Conservation (phyloP, 2,888 invertebrate genomes). For the Alviniconcha strummeri region DNA sequence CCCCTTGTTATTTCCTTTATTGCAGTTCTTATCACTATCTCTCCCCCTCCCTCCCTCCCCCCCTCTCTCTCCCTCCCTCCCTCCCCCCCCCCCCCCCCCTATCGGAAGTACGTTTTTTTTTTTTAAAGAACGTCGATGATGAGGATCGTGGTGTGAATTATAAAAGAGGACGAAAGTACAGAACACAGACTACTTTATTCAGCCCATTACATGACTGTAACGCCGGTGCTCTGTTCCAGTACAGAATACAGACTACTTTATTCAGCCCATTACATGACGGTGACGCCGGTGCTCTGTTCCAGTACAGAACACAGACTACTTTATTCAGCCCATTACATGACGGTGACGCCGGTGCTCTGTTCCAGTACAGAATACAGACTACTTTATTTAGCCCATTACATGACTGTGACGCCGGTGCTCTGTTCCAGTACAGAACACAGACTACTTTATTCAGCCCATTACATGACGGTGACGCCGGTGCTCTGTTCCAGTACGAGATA, state of each 20-base stretch:
- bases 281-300: background rate
- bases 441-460: too few species aligned
- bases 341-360: background rate
- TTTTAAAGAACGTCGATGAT: background rate
- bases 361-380: background rate
- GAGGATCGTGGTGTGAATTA: background rate
- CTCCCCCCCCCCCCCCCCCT: background rate
- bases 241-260: too few species aligned
- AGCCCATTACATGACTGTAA: too few species aligned
- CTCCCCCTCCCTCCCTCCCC: too few species aligned
- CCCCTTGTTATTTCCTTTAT: too few species aligned
- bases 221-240: background rate
- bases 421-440: background rate
- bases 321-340: too few species aligned
- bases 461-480: background rate
- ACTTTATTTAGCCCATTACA: too few species aligned
- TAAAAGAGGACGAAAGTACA: background rate
- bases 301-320: background rate
- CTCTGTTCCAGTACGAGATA: constrained; percentile 14
- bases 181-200: too few species aligned
- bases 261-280: too few species aligned
- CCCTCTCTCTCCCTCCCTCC: too few species aligned
- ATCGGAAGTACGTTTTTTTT: background rate
- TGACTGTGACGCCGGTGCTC: background rate
- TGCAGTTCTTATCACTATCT: too few species aligned